Evolutionary conservation across 1,140 invertebrate genomes (phyloP), one percentile per base, ranked within the genome.

Genomic region (Drosophila kepulauana): DNA sequence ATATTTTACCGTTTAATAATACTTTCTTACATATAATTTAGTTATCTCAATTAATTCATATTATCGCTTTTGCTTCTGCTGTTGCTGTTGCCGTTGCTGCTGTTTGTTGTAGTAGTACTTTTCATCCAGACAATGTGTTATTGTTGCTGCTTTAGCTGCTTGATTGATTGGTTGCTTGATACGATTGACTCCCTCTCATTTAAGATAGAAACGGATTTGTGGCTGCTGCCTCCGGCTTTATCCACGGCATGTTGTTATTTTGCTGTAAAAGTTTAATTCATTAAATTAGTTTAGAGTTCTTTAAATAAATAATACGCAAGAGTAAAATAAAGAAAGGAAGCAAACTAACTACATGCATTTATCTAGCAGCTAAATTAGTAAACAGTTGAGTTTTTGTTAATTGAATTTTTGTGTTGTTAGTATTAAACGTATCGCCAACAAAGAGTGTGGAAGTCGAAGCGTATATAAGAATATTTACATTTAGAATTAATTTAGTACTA

Each of bases 151-250:
- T 74, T 20, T 62, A 54, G 51, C 43, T 65, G 41, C 45, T 46
- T 63, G 38, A 54, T 56, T 67, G 28, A 33, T 43, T 72, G 43
- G 38, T 64, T 52, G 51, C 33, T 46, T 56, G 41, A 25, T 25
- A 25, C 20, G 20, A 54, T 56, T 33, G 63, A 56, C 38, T 65
- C 41, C 52, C 43, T 8, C 15, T 11, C 11, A 56, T 16, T 91
- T 92, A 92, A 65, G 91, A 92, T 71, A 92, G 91, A 91, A 92
- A 92, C 67, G 92, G 92, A 89, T 92, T 92, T 63, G 92, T 92
- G 56, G 92, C 82, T 59, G 84, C 71, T 73, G 86, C 91, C 84
- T 92, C 92, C 56, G 92, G 91, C 62, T 92, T 91, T 51, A 92
- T 78, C 92, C 92, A 92, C 62, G 91, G 85, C 90, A 91, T 91